Evolutionary conservation across 1,140 invertebrate genomes (phyloP).

Genomic region (Oreohelix idahoensis): DNA sequence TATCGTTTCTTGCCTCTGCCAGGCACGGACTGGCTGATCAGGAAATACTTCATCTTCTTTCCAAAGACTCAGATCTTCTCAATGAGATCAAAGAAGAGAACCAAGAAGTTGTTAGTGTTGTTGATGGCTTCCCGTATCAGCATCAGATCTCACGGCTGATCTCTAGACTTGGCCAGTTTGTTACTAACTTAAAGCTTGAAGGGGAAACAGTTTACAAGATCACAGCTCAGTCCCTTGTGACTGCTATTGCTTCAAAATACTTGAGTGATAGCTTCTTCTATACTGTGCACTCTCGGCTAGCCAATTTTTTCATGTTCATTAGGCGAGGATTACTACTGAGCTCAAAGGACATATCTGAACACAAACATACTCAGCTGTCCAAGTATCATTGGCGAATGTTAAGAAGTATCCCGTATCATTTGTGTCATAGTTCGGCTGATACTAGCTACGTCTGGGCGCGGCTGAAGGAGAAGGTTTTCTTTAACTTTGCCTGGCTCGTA

Average conservation of each 20-base stretch:
- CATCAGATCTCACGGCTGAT: slow-evolving; percentile 43
- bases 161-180: slow-evolving; percentile 36
- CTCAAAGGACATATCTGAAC: slow-evolving; percentile 44
- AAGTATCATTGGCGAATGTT: slow-evolving; percentile 48
- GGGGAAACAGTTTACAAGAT: slow-evolving; percentile 45
- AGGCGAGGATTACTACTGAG: slow-evolving; percentile 43
- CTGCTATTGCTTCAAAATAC: slow-evolving; percentile 39
- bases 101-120: slow-evolving; percentile 41
- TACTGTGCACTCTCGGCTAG: slow-evolving; percentile 43
- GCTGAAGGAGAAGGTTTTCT: slow-evolving; percentile 47
- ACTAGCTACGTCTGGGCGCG: slow-evolving; percentile 33
- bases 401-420: slow-evolving; percentile 48
- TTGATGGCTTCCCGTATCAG: slow-evolving; percentile 50
- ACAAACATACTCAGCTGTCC: slow-evolving; percentile 34
- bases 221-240: slow-evolving; percentile 16
- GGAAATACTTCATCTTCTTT: slow-evolving; percentile 46
- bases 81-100: slow-evolving; percentile 45
- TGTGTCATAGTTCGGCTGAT: slow-evolving; percentile 43
- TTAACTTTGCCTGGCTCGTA: slow-evolving; percentile 50
- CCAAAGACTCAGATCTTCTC: slow-evolving; percentile 39
- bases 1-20: slow-evolving; percentile 43
- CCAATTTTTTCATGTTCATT: slow-evolving; percentile 48
- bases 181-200: slow-evolving; percentile 43
- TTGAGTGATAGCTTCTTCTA: slow-evolving; percentile 36
- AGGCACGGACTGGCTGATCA: slow-evolving; percentile 43